Base-by-base conservation (phyloP, 2,113 vertebrate species). In the Catharus minimus region DNA sequence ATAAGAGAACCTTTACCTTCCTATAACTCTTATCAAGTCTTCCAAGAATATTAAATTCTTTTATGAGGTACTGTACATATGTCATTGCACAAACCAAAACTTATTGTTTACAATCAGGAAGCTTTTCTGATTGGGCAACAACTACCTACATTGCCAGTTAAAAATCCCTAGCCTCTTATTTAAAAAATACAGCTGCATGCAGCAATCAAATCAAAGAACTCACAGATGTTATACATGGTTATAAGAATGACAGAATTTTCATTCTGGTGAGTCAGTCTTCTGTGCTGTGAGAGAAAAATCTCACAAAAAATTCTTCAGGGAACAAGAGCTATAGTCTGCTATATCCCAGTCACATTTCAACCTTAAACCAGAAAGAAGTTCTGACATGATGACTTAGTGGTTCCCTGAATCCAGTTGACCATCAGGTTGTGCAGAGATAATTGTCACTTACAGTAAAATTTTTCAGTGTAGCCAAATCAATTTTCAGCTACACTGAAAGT, bases 11-110 rank as follows among this genome's bases (percentile, higher is more conserved):
- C 1, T 91, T 94, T 92, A 88, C 79, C 65, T 94, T 95, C 38
- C 84, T 92, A 88, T 91, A 96, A 86, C 91, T 95, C 84, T 93
- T 96, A 96, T 90, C 88, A 86, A 77, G 77, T 71, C 85, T 89
- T 83, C 81, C 88, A 95, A 92, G 47, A 95, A 92, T 83, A 97
- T 88, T 94, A 96, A 93, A 93, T 92, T 91, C 9, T 23, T 83
- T 92, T 62, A 49, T 64, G 33, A 62, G 65, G 7, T 58, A 20
- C 18, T 62, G 50, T 24, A 18, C 74, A 56, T 71, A 46, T 86
- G 44, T 71, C 56, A 86, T n/a, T 13, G 26, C 30, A 57, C 22
- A 74, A 74, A 67, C 32, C 11, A 88, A 93, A 95, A 78, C 46
- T 72, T 74, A 64, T 20, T 90, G 53, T 14, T 93, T 53, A 50